These are phyloP conservation scores for Camelus bactrianus DNA, from an alignment of 2,113 vertebrate species.

Conservation along the genomic window DNA sequence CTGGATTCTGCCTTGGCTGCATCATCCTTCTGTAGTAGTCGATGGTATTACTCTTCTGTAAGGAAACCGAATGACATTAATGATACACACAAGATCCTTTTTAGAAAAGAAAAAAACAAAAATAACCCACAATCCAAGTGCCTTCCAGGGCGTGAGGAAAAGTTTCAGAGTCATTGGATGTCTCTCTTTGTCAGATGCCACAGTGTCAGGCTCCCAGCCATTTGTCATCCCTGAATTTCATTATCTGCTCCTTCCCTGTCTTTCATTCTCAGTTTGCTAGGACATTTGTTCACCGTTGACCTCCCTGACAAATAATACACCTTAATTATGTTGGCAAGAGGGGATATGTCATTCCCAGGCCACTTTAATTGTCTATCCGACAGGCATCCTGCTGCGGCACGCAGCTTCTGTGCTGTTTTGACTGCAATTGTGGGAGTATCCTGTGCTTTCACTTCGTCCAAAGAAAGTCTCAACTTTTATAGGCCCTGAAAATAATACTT, in stretches of 20 bases:
- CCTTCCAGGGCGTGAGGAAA: constrained; percentile 82
- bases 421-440: constrained; percentile 75
- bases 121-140: constrained; percentile 62
- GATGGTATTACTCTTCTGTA: constrained; percentile 55
- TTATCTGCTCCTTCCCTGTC: constrained; percentile 95
- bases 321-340: constrained; percentile 99
- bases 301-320: constrained; percentile 98
- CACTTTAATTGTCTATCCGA: constrained; percentile 93
- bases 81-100: constrained; percentile 62
- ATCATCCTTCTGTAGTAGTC: constrained; percentile 23
- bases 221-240: constrained; percentile 99
- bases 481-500: constrained; percentile 49
- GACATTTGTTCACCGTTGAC: constrained; percentile 98
- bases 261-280: constrained; percentile 94
- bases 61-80: constrained; percentile 73
- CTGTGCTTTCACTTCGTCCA: constrained; percentile 77
- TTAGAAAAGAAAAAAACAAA: constrained; percentile 44
- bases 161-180: constrained; percentile 91
- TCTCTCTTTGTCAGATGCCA: constrained; percentile 98
- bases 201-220: constrained; percentile 94
- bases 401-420: constrained; percentile 86
- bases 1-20: background rate
- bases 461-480: constrained; percentile 75
- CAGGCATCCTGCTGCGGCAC: constrained; percentile 87
- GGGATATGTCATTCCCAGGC: constrained; percentile 95